A percentile compares a stretch with the other conserved stretches of the same genome.
Conservation (phyloP, 2,113 vertebrate genomes). For the Xenopus tropicalis region UCB_Xtro_10.0 CM004447.2:49629501-49630000, state of each 20-base stretch:
- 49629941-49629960: conserved; percentile 85
- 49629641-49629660: conserved; percentile 57
- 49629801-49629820: neutral
- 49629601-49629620: conserved; percentile 94
- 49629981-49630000: too few species aligned
- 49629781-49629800: too few species aligned
- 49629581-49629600: conserved; percentile 74
- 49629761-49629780: too few species aligned
- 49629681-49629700: too few species aligned
- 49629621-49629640: conserved; percentile 81
- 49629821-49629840: conserved; percentile 86
- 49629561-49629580: conserved; percentile 67
- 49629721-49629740: too few species aligned
- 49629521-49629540: conserved; percentile 45
- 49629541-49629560: conserved; percentile 48
- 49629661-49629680: conserved; percentile 71
- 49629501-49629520: conserved; percentile 50
- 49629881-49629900: conserved; percentile 85
- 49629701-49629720: too few species aligned
- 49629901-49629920: conserved; percentile 88
- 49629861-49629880: conserved; percentile 86
- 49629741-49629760: too few species aligned
- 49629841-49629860: conserved; percentile 82
- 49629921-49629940: conserved; percentile 88
- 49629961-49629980: neutral